Evolutionary conservation across 2,888 invertebrate genomes (phyloP).

Genomic region (Leptodirus hochenwartii): DNA sequence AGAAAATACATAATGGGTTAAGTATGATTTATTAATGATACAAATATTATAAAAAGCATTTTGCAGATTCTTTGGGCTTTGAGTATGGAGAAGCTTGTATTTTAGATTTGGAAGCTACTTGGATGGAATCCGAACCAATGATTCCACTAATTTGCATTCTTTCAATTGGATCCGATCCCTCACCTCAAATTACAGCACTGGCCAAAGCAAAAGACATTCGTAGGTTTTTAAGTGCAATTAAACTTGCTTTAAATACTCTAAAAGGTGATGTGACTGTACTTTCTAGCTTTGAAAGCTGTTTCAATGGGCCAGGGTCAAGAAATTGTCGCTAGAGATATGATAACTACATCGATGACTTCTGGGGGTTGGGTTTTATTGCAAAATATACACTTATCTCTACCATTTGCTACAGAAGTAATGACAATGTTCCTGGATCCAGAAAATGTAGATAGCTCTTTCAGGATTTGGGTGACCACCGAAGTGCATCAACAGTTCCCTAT

Average conservation of each 20-base stretch:
- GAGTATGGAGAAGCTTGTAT: constrained; percentile 87
- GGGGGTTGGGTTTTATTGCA: constrained; percentile 92
- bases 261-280: no score
- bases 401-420: constrained; percentile 85
- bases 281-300: constrained; percentile 57
- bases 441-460: constrained; percentile 61
- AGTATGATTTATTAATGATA: constrained; percentile 7
- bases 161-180: constrained; percentile 92
- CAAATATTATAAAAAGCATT: constrained; percentile 1
- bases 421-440: constrained; percentile 76
- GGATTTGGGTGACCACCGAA: constrained; percentile 91
- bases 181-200: constrained; percentile 74
- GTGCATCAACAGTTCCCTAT: constrained; percentile 89
- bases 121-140: constrained; percentile 74
- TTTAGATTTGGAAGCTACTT: constrained; percentile 76
- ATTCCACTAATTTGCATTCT: constrained; percentile 84
- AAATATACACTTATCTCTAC: constrained; percentile 89
- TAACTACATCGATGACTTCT: constrained; percentile 24
- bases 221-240: constrained; percentile 27
- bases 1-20: constrained; percentile 73
- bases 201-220: constrained; percentile 75
- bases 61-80: constrained; percentile 58
- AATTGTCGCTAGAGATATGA: constrained; percentile 27
- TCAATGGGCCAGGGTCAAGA: constrained; percentile 99
- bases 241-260: no score